A percentile compares a stretch with the other conserved stretches of the same genome.
These are phyloP conservation scores for Peromyscus californicus DNA, from an alignment of 2,113 vertebrate species.

Conservation along the genomic window DNA sequence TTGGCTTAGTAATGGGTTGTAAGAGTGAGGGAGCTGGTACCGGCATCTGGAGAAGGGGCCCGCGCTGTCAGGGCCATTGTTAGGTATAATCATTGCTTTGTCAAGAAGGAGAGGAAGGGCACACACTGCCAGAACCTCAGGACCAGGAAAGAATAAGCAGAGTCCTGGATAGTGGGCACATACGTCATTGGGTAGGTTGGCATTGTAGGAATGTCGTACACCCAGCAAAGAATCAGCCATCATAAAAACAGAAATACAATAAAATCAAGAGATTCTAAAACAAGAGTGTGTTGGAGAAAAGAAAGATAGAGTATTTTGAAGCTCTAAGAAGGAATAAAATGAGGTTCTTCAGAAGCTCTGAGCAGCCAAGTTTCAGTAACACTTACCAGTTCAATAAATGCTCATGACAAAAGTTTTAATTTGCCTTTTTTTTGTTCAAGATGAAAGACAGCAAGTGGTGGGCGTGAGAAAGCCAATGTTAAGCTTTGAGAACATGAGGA, in stretches of 20 bases:
- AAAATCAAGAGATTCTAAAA: not conserved
- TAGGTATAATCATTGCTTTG: not conserved
- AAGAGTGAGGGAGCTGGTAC: not conserved
- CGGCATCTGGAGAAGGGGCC: not conserved
- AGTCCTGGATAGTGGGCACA: not conserved
- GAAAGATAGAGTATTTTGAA: slow-evolving; percentile 14
- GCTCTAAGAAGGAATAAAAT: not conserved
- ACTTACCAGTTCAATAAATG: slow-evolving; percentile 38
- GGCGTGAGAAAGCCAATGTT: not conserved
- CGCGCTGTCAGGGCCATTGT: not conserved
- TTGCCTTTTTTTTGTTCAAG: slow-evolving; percentile 9
- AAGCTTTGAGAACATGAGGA: not conserved
- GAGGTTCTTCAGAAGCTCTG: not conserved
- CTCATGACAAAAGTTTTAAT: not conserved
- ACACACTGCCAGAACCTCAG: not conserved
- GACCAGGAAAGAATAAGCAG: not conserved
- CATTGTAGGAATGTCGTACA: too few species aligned
- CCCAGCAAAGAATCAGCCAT: not conserved
- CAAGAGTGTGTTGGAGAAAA: not conserved
- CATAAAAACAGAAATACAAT: not conserved
- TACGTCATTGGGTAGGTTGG: not conserved
- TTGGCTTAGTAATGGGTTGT: not conserved
- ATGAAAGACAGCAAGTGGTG: not conserved
- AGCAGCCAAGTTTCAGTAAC: not conserved
- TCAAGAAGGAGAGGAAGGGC: not conserved